Base-by-base conservation (phyloP, 1,140 invertebrate genomes). In the Drosophila punjabiensis region DNA sequence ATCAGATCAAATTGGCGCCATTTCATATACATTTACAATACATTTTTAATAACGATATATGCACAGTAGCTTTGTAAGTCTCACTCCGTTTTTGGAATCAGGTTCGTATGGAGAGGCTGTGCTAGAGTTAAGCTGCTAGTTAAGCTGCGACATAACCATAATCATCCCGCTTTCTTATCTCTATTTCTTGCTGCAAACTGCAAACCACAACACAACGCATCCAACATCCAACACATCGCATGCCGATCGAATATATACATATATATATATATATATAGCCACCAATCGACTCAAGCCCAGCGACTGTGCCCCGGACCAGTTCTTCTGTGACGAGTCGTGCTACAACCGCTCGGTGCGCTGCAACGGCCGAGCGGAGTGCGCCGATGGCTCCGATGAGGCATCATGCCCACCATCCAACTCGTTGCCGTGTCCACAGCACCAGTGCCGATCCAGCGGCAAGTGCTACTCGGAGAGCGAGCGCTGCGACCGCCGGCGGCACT, bases 401-500 rank as follows among this genome's bases (percentile, higher is more conserved):
- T 67, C 53, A 61, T 20, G 81, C 81, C 71, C 94, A 91, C 71
- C 68, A 39, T 53, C 35, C 11, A 24, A 6, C 58, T 58, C 59
- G 43, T 61, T 60, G 61, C 77, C 83, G 20, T 93, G 92, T 61
- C 91, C 92, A 32, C 76, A 92, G 59, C 71, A 81, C 64, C 86
- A 75, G 45, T 93, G 93, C 62, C 88, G 93, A 58, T 86, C 86
- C 73, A 92, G 82, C 67, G 89, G 88, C 64, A 78, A 80, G 63
- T 93, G 92, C 55, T 93, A 84, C 43, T 69, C 76, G 58, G 81
- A 92, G 41, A 79, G 39, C 35, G 92, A 93, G 67, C 93, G 93
- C 58, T 96, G 95, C 85, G 94, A 96, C 90, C 94, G 94, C 20
- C 89, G 92, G 13, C 89, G 92, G 28, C 95, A 96, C 80, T 96